Conservation (phyloP, 2,888 invertebrate species). For the Punctoribates punctum region DNA sequence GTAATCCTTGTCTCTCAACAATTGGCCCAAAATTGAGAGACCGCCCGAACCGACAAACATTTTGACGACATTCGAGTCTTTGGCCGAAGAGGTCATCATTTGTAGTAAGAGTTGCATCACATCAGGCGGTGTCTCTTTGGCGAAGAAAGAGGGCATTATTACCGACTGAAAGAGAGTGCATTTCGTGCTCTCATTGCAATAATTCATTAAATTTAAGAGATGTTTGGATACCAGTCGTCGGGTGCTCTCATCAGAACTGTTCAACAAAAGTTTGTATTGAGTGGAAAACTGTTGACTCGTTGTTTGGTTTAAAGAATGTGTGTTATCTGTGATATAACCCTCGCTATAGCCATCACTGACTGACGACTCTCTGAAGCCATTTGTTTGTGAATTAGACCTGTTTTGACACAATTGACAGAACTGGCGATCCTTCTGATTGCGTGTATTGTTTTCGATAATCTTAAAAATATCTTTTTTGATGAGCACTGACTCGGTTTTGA, state of each 20-base stretch:
- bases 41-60: conserved; percentile 15
- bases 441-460: conserved; percentile 27
- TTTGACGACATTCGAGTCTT: not conserved
- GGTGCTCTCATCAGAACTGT: not conserved
- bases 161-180: not conserved
- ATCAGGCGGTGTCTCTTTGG: not conserved
- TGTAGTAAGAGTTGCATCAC: conserved; percentile 16
- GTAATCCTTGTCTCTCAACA: not conserved
- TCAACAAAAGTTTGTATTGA: conserved; percentile 1
- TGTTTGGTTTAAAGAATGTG: not conserved
- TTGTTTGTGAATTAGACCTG: not conserved
- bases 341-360: conserved; percentile 38
- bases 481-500: not conserved
- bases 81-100: not conserved
- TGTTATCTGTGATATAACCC: conserved; percentile 37
- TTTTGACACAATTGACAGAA: not conserved
- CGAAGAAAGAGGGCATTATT: conserved; percentile 22
- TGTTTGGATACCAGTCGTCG: conserved; percentile 3
- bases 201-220: not conserved
- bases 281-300: not conserved
- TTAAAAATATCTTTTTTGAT: conserved; percentile 28
- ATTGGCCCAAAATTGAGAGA: not conserved
- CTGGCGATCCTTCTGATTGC: conserved; percentile 6
- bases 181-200: conserved; percentile 13
- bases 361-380: not conserved